Conservation (phyloP, 2,113 vertebrate genomes). For the Ptilonorhynchus violaceus region DNA sequence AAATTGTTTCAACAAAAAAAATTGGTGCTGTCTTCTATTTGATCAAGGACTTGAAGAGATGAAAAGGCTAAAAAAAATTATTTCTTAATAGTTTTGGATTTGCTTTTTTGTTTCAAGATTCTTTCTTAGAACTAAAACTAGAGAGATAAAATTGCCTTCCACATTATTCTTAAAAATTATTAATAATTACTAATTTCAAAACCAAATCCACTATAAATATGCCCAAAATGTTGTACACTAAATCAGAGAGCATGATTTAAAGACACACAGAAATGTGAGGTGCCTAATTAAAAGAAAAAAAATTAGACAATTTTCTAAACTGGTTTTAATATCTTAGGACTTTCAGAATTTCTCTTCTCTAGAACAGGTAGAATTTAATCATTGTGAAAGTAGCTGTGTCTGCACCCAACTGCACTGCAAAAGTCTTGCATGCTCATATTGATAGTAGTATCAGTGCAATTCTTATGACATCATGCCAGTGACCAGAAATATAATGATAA, state of each 20-base stretch:
- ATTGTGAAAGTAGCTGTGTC: not conserved
- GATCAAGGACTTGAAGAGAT: not conserved
- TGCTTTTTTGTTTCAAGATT: not conserved
- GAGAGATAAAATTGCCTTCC: not conserved
- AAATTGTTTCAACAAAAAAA: not conserved
- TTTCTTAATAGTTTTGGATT: not conserved
- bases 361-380: not conserved
- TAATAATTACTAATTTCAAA: not conserved
- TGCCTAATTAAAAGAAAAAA: not conserved
- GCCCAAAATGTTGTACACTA: not conserved
- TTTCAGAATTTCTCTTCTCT: not conserved
- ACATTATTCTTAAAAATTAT: not conserved
- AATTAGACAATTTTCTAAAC: not conserved
- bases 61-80: not conserved
- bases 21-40: not conserved
- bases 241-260: not conserved
- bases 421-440: not conserved
- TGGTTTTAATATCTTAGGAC: not conserved
- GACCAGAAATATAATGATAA: not conserved
- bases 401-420: not conserved
- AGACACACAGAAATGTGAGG: not conserved
- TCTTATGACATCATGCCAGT: not conserved
- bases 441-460: not conserved
- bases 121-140: not conserved
- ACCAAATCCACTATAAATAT: not conserved